These are phyloP conservation scores for Leptinotarsa texana DNA, from an alignment of 1,140 invertebrate species.

Conservation along the genomic window DNA sequence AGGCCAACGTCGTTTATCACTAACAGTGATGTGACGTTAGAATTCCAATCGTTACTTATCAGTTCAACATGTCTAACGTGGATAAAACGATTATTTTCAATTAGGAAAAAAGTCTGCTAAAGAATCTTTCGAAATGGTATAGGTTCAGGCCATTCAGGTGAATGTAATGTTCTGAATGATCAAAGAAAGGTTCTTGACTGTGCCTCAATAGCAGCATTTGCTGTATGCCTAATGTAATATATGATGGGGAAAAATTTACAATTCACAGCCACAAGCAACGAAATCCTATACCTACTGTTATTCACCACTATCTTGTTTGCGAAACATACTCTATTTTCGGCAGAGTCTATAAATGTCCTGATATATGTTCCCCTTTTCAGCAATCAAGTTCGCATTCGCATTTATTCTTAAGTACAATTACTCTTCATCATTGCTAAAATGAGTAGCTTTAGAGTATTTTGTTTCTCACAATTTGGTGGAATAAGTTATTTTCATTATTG, in stretches of 20 bases:
- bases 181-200: conserved; percentile 93
- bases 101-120: conserved; percentile 68
- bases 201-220: conserved; percentile 84
- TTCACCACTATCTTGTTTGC: conserved; percentile 90
- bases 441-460: no score
- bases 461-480: no score
- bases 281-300: conserved; percentile 81
- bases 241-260: conserved; percentile 79
- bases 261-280: conserved; percentile 80
- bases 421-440: no score
- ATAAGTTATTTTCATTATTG: no score
- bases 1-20: no score
- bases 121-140: conserved; percentile 62
- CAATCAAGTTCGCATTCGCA: no score
- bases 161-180: conserved; percentile 91
- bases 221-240: conserved; percentile 85
- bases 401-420: no score
- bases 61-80: conserved; percentile 46
- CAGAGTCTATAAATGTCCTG: conserved; percentile 44
- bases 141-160: conserved; percentile 86
- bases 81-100: conserved; percentile 61
- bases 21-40: no score
- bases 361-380: no score
- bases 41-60: not conserved
- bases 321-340: conserved; percentile 84